Base-by-base conservation (phyloP, 2,797 vertebrate genomes). In the Parauchenoglanis punctatus region DNA sequence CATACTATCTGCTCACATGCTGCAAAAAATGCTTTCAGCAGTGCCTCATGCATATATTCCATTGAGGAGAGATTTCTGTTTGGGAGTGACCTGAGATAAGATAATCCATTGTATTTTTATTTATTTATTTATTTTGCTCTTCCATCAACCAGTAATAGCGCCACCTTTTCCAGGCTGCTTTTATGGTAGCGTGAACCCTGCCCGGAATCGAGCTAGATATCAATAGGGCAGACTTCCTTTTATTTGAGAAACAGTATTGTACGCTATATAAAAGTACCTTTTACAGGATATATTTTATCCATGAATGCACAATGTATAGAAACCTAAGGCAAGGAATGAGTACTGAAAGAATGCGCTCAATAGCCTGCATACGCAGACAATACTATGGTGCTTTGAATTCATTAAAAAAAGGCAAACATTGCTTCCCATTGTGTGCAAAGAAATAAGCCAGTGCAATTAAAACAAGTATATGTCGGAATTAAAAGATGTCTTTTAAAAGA, bases 41-140 rank as follows among this genome's bases (percentile, higher is more conserved):
- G 31, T 75, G 40, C 81, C 87, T 90, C 89, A 89, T 87, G 88
- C 85, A 89, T 89, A 86, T 78, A 90, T 91, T 88, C 87, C 83
- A 85, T 88, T 87, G 87, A 86, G 78, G 44, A 78, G 28, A 78
- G 85, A 70, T 67, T 80, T 90, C 84, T 76, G 73, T 76, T 56
- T 84, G 81, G 61, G 46, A 40, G 31, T 58, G 54, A 85, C 81
- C 70, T 59, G 65, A 63, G 40, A 88, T 75, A 76, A 63, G 58
- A 81, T 77, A 52, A 83, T 77, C 73, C 12, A 81, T 84, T 82
- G 52, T 31, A 25, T 84, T 70, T 83, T 44, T 77, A 20, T 54
- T 18, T 1, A 68, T 28, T 11, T 54, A 84, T n/a, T 76, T 84
- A 73, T 88, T 85, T 85, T 85, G 85, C 85, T 84, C 70, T 83